Evolutionary conservation across 2,113 vertebrate genomes (phyloP).

Genomic region (Platysternon megacephalum): DNA sequence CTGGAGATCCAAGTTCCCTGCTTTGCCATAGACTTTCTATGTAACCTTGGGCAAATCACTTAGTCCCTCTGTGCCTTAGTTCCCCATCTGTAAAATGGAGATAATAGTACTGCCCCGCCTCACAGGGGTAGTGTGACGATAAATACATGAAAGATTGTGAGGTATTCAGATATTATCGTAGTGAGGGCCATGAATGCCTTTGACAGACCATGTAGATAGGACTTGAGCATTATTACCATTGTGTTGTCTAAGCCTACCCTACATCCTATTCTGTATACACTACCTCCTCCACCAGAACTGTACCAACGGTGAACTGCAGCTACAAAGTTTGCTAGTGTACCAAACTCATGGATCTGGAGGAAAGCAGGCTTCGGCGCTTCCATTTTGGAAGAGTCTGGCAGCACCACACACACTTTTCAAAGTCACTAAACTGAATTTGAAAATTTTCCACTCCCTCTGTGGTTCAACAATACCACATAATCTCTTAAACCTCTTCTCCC

Average conservation of each 20-base stretch:
- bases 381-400: neutral
- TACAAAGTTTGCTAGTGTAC: neutral
- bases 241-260: neutral
- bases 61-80: neutral
- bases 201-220: neutral
- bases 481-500: neutral
- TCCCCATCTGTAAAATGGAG: neutral
- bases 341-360: neutral
- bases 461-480: neutral
- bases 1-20: neutral
- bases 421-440: neutral
- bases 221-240: neutral
- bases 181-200: neutral
- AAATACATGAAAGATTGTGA: neutral
- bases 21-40: neutral
- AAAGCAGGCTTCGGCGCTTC: neutral
- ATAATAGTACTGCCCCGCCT: neutral
- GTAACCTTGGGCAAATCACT: neutral
- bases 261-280: neutral
- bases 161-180: neutral
- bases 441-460: neutral
- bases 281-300: neutral
- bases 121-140: neutral
- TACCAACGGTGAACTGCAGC: neutral
- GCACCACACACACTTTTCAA: neutral